phyloP scores from a whole-genome alignment of 2,888 invertebrate species.

The Ptychoptera contaminata region DNA sequence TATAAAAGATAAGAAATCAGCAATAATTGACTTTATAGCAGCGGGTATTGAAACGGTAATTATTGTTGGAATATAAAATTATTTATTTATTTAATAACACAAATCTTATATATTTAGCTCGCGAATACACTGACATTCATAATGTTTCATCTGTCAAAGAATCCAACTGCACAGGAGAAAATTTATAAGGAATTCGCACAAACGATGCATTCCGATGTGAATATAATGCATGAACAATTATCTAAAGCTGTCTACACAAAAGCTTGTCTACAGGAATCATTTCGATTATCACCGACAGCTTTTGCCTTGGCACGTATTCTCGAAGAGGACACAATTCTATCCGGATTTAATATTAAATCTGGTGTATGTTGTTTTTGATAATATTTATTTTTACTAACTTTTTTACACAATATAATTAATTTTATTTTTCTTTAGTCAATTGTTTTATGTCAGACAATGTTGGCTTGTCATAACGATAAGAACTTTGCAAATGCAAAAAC shows the following conservation, averaged over 20 bases:
- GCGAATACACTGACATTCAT: conserved; percentile 69
- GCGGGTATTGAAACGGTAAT: conserved; percentile 72
- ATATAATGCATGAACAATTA: conserved; percentile 40
- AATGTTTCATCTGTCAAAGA: conserved; percentile 53
- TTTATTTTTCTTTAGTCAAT: conserved; percentile 40
- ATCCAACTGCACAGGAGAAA: conserved; percentile 46
- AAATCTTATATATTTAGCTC: conserved; percentile 34
- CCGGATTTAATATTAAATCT: conserved; percentile 50
- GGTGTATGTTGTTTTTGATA: conserved; percentile 39
- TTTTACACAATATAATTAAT: too few species aligned
- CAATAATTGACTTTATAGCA: conserved; percentile 72
- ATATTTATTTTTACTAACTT: too few species aligned
- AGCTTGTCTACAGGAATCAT: conserved; percentile 65
- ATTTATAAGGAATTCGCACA: conserved; percentile 46
- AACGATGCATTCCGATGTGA: conserved; percentile 31
- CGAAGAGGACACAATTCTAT: conserved; percentile 52
- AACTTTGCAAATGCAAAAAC: conserved; percentile 57
- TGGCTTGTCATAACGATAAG: conserved; percentile 58
- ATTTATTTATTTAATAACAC: conserved; percentile 4
- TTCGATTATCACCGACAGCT: conserved; percentile 49
- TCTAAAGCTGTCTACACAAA: conserved; percentile 55
- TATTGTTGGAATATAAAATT: background rate
- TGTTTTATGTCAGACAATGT: conserved; percentile 64
- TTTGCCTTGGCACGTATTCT: conserved; percentile 62
- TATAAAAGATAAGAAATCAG: conserved; percentile 66